Conservation (phyloP, 1,140 invertebrate genomes). For the Spodoptera litura region DNA sequence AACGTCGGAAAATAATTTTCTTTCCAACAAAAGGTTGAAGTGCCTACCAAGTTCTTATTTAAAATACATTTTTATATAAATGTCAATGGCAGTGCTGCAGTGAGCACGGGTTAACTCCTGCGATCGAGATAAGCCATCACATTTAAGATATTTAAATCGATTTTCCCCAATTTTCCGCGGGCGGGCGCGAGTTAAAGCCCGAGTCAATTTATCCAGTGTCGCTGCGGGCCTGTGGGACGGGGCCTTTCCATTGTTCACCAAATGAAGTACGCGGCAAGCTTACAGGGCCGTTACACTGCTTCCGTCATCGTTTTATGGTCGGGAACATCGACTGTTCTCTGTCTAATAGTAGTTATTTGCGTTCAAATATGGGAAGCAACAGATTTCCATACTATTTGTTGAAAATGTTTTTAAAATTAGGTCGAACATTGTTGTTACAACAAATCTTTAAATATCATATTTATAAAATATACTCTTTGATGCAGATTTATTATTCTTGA, state of each 20-base stretch:
- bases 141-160: constrained; percentile 85
- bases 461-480: background rate
- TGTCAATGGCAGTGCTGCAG: constrained; percentile 42
- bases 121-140: constrained; percentile 81
- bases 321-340: constrained; percentile 62
- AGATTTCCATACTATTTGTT: background rate
- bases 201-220: constrained; percentile 81
- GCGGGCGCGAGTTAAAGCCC: constrained; percentile 74
- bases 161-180: constrained; percentile 83
- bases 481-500: background rate
- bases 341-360: constrained; percentile 47
- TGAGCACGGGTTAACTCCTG: constrained; percentile 61
- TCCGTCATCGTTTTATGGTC: constrained; percentile 68
- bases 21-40: background rate
- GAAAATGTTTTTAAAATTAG: background rate
- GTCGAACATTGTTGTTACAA: too few relatives aligned
- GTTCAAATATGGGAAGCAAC: constrained; percentile 13
- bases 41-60: background rate
- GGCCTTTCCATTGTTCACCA: constrained; percentile 78
- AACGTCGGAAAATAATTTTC: background rate
- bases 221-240: constrained; percentile 67
- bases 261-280: constrained; percentile 79
- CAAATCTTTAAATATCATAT: too few relatives aligned
- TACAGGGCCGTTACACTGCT: constrained; percentile 74
- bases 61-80: constrained; percentile 41